phyloP scores from a whole-genome alignment of 2,797 vertebrate genomes.

The Paramormyrops hopkinsi region DNA sequence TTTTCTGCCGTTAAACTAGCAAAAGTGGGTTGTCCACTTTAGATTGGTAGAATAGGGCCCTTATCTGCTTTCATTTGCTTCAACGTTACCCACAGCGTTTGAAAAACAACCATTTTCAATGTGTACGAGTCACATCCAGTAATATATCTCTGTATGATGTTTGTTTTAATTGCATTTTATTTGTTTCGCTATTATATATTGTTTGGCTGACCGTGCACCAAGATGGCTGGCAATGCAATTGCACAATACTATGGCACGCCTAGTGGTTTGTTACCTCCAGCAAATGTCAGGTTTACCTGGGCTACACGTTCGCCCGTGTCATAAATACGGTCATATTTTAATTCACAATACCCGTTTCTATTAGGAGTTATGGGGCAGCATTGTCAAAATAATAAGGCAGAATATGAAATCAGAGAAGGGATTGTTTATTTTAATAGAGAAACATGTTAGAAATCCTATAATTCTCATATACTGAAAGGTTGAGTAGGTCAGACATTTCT shows the following conservation, averaged over 20 bases:
- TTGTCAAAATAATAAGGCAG: not conserved
- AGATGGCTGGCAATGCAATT: not conserved
- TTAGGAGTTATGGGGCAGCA: not conserved
- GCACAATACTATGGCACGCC: not conserved
- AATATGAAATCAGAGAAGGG: not conserved
- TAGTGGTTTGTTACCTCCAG: not conserved
- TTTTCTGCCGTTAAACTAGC: not conserved
- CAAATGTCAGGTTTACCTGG: not conserved
- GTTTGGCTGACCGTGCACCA: not conserved
- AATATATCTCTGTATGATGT: not conserved
- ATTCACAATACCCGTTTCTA: not conserved
- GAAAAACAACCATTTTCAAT: not conserved
- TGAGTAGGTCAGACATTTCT: not conserved
- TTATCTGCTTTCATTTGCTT: not conserved
- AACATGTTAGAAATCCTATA: not conserved
- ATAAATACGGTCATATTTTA: not conserved
- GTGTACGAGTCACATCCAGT: not conserved
- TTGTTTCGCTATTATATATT: not conserved
- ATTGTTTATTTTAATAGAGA: not conserved
- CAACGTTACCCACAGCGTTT: not conserved
- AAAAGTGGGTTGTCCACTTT: not conserved
- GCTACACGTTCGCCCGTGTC: not conserved
- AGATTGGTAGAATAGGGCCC: not conserved
- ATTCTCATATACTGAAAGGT: not conserved
- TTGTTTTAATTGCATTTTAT: not conserved